A percentile compares a stretch with the other conserved stretches of the same genome.
phyloP scores from a whole-genome alignment of 2,797 vertebrate species.

The Alfaro cultratus region DNA sequence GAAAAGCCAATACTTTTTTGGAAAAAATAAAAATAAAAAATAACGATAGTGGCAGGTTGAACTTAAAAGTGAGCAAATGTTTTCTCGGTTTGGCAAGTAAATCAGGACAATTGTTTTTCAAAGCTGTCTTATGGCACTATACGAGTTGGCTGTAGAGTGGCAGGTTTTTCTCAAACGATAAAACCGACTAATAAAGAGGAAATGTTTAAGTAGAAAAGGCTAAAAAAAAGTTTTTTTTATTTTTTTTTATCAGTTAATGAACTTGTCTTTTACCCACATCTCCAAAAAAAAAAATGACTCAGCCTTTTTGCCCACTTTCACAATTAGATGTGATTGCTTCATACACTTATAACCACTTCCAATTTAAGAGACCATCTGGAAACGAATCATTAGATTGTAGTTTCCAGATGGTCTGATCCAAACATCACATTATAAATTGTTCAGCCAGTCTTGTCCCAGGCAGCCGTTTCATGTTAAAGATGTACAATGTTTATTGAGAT shows the following conservation, averaged over 20 bases:
- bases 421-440: not conserved
- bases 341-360: not conserved
- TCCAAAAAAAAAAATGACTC: not conserved
- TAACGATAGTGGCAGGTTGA: no score
- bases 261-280: not conserved
- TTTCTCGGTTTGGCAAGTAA: not conserved
- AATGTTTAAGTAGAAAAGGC: not conserved
- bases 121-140: not conserved
- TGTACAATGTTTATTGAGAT: not conserved
- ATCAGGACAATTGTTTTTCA: not conserved
- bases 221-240: not conserved
- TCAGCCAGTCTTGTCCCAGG: not conserved
- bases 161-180: not conserved
- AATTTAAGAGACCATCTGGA: not conserved
- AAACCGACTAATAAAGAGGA: not conserved
- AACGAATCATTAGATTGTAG: not conserved
- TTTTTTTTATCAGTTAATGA: not conserved
- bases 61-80: not conserved
- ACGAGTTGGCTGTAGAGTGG: not conserved
- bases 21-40: no score
- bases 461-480: not conserved
- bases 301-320: no score
- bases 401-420: not conserved
- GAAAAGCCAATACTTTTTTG: not conserved
- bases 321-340: not conserved